Conservation (phyloP, 2,888 invertebrate genomes). For the Conomelus anceps region DNA sequence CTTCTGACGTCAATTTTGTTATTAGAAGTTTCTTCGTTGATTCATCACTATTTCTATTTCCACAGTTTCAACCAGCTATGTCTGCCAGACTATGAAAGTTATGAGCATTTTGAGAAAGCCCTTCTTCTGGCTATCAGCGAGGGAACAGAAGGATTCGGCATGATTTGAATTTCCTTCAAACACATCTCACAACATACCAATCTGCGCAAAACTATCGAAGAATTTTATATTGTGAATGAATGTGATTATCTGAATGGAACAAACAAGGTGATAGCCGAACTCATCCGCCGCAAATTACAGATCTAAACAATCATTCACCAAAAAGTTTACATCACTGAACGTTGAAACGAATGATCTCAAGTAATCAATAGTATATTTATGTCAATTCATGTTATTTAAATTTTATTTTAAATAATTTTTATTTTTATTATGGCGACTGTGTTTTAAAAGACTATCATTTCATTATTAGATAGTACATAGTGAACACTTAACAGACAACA, state of each 20-base stretch:
- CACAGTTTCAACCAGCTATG: slow-evolving; percentile 90
- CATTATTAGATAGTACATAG: background rate
- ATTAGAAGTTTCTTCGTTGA: background rate
- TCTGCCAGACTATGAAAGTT: slow-evolving; percentile 88
- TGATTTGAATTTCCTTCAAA: slow-evolving; percentile 45
- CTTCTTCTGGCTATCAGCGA: slow-evolving; percentile 88
- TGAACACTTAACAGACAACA: background rate
- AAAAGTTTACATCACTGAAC: background rate
- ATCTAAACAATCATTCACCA: background rate
- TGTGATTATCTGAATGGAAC: background rate
- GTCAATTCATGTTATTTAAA: background rate
- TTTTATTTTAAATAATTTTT: background rate
- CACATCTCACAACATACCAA: background rate
- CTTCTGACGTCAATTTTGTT: no score
- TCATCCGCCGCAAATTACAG: background rate
- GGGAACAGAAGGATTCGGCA: slow-evolving; percentile 89
- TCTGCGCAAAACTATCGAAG: background rate
- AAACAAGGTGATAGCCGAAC: background rate
- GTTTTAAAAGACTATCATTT: background rate
- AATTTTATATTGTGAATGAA: background rate
- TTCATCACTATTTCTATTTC: slow-evolving; percentile 32
- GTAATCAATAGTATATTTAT: background rate
- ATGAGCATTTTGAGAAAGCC: slow-evolving; percentile 87
- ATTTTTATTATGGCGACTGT: background rate
- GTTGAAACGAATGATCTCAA: background rate